These are phyloP conservation scores for Syngnathus scovelli DNA, from an alignment of 2,113 vertebrate species.

Conservation along the genomic window DNA sequence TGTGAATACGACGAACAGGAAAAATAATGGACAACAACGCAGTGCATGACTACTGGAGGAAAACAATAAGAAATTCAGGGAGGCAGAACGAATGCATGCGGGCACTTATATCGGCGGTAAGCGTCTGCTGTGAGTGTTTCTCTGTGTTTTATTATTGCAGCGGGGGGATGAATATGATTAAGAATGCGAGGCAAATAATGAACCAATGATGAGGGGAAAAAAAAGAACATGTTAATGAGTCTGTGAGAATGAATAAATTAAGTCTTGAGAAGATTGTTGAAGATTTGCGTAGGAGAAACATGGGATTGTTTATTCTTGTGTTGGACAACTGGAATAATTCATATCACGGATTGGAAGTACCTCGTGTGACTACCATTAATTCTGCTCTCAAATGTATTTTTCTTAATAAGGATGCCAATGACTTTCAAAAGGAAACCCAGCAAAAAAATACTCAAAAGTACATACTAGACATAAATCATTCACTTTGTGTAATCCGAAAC, in stretches of 20 bases:
- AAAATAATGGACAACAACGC: constrained; percentile 22
- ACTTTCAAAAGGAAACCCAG: background rate
- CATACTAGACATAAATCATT: too few relatives aligned
- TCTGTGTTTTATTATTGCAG: constrained; percentile 40
- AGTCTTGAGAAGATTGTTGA: constrained; percentile 37
- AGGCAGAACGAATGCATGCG: constrained; percentile 62
- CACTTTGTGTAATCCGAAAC: too few relatives aligned
- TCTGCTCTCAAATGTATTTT: background rate
- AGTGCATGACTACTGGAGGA: constrained; percentile 36
- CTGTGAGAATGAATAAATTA: constrained; percentile 47
- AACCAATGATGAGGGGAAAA: constrained; percentile 46
- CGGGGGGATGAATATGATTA: constrained; percentile 62
- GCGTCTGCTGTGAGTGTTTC: constrained; percentile 35
- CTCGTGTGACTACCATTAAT: constrained; percentile 16
- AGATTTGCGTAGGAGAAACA: constrained; percentile 45
- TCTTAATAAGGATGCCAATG: background rate
- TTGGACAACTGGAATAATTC: constrained; percentile 19
- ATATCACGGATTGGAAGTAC: constrained; percentile 13
- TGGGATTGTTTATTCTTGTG: constrained; percentile 24
- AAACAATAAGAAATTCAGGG: constrained; percentile 62
- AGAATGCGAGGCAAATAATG: constrained; percentile 57
- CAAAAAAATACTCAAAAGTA: background rate
- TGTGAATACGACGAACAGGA: constrained; percentile 11
- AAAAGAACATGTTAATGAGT: constrained; percentile 52
- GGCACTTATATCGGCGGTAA: constrained; percentile 60